Conservation (phyloP, 30 jellyfish, hydroid and myxozoan species). For the Catostylus mosaicus region DNA sequence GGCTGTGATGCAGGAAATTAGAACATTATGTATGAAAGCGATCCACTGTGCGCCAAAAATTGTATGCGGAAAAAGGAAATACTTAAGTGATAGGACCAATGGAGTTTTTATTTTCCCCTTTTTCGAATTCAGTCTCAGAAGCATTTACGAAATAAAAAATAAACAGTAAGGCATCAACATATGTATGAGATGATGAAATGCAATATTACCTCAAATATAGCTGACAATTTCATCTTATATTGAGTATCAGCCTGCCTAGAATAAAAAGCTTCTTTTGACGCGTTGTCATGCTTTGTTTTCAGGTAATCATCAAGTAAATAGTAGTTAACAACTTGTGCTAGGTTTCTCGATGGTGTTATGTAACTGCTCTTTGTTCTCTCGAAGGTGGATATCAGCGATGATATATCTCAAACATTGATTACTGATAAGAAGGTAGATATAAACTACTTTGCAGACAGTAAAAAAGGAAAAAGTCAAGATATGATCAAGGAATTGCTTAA, state of each 20-base stretch:
- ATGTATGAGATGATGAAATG: no score
- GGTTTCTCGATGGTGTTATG: not conserved
- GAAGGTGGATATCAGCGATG: constrained; percentile 13
- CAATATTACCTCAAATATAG: not conserved
- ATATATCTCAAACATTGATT: not conserved
- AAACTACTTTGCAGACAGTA: not conserved
- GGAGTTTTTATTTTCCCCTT: no score
- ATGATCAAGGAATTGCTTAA: constrained; percentile 25
- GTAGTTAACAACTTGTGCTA: not conserved
- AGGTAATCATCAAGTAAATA: not conserved
- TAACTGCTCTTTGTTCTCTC: not conserved
- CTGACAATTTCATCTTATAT: not conserved
- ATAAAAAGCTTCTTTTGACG: not conserved
- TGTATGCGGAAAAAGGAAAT: no score
- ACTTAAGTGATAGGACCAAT: no score
- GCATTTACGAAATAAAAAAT: no score
- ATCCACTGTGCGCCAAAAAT: no score
- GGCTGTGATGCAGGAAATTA: no score
- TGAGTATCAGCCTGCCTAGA: not conserved
- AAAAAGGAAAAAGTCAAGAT: not conserved
- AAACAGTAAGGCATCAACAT: no score
- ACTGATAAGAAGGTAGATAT: not conserved
- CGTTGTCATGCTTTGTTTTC: not conserved
- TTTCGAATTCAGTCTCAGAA: no score
- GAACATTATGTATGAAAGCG: no score